A percentile compares a stretch with the other conserved stretches of the same genome.
Evolutionary conservation across 2,113 vertebrate species (phyloP).

Genomic region (Hydrolagus affinis): DNA sequence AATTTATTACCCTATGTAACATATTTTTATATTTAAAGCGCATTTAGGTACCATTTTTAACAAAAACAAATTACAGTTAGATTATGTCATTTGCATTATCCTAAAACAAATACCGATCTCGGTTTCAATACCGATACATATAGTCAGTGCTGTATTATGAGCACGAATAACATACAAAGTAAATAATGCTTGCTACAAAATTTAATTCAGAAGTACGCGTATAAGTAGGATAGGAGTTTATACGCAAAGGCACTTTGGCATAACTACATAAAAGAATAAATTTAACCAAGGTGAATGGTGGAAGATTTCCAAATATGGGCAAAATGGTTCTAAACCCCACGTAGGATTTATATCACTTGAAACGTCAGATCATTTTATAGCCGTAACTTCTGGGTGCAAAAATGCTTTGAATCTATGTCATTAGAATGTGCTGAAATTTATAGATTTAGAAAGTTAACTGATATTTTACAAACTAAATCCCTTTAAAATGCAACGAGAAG

Average conservation of each 20-base stretch:
- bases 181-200: neutral
- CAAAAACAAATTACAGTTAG: neutral
- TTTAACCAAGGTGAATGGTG: neutral
- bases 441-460: neutral
- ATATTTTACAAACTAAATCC: neutral
- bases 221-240: neutral
- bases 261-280: neutral
- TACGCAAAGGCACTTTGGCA: neutral
- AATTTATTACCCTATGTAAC: neutral
- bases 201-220: no score
- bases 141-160: neutral
- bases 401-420: neutral
- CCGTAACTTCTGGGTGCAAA: neutral
- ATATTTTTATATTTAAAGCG: neutral
- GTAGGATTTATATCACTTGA: neutral
- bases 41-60: neutral
- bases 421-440: neutral
- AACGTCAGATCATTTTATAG: neutral
- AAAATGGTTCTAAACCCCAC: neutral
- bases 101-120: neutral
- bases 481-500: neutral
- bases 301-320: neutral
- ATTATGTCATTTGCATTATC: neutral
- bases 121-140: neutral
- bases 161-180: neutral